Conservation (phyloP, 2,113 vertebrate genomes). For the Rhizomys pruinosus region DNA sequence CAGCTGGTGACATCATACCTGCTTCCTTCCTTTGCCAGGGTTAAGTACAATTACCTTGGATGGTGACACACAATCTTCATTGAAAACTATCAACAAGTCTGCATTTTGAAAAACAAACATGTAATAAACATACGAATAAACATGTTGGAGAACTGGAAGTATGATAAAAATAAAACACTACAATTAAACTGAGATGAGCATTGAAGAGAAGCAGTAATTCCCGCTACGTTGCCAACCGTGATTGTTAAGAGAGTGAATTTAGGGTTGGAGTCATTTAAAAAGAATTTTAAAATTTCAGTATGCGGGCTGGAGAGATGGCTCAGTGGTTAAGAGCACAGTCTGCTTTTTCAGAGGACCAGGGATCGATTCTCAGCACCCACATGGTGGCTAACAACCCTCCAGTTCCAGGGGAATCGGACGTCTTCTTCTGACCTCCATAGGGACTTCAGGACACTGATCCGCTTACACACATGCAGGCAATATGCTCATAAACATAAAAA, state of each 20-base stretch:
- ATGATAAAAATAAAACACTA: constrained; percentile 38
- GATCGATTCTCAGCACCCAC: too few relatives aligned
- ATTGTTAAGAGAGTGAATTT: background rate
- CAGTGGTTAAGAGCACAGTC: too few relatives aligned
- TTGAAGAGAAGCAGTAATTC: background rate
- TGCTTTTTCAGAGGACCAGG: too few relatives aligned
- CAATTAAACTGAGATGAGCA: background rate
- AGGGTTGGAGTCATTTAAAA: background rate
- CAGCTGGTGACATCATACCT: background rate
- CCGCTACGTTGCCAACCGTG: background rate
- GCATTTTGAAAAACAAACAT: background rate
- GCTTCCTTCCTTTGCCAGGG: background rate
- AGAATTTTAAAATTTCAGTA: background rate
- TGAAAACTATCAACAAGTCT: background rate
- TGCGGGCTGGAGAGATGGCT: too few relatives aligned
- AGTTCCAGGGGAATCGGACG: too few relatives aligned
- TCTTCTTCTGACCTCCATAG: too few relatives aligned
- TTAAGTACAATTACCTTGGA: background rate
- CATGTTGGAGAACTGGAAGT: background rate
- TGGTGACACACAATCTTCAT: background rate
- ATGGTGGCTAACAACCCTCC: too few relatives aligned
- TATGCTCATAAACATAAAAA: too few relatives aligned
- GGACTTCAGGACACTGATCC: too few relatives aligned
- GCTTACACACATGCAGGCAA: too few relatives aligned
- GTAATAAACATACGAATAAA: too few relatives aligned